These are phyloP conservation scores for Peromyscus polionotus DNA, from an alignment of 2,113 vertebrate species.

Conservation along the genomic window DNA sequence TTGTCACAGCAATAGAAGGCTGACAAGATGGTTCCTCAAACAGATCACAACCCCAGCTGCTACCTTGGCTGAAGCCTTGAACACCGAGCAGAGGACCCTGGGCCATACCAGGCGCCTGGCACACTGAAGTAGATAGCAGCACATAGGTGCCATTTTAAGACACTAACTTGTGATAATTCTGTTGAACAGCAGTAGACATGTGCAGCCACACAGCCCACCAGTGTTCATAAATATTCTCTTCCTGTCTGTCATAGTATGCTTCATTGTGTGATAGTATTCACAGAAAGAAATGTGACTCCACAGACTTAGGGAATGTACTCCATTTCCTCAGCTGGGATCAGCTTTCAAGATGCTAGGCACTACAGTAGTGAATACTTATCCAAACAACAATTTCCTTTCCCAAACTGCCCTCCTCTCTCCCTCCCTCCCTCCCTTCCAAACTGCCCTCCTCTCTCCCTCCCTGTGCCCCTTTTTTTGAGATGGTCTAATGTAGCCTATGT, in stretches of 20 bases:
- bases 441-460: not conserved
- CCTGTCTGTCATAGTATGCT: slow-evolving; percentile 13
- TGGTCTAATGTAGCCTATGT: not conserved
- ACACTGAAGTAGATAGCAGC: not conserved
- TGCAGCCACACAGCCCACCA: not conserved
- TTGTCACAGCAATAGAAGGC: not conserved
- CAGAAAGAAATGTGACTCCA: not conserved
- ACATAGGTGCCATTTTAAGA: slow-evolving; percentile 23
- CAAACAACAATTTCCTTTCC: not conserved
- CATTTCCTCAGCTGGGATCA: slow-evolving; percentile 29
- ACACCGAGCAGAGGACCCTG: not conserved
- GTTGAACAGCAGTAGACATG: not conserved
- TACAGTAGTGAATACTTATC: not conserved
- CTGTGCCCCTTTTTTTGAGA: not conserved
- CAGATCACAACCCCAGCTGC: not conserved
- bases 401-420: not conserved
- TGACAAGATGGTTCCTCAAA: not conserved
- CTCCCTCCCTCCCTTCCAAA: not conserved
- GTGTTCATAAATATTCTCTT: not conserved
- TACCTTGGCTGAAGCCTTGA: not conserved
- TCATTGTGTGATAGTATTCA: not conserved
- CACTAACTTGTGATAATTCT: not conserved
- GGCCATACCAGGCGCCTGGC: not conserved
- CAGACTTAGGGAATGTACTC: not conserved
- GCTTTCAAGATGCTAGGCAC: not conserved